Evolutionary conservation across 2,797 vertebrate species (phyloP).

Genomic region (Sebastes diaconus): DNA sequence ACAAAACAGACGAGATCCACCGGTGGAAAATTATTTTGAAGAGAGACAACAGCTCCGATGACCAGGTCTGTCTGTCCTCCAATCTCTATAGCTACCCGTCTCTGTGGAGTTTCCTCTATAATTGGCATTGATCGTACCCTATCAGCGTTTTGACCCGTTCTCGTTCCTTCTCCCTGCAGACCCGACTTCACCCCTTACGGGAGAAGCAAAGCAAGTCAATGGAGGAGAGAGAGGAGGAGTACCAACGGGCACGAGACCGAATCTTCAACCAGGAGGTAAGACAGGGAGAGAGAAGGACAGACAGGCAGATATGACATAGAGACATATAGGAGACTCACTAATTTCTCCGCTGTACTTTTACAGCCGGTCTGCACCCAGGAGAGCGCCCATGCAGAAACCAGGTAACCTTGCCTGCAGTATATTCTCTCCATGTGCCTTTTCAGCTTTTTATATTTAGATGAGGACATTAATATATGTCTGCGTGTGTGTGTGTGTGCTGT

Average conservation of each 20-base stretch:
- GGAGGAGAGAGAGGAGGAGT: slow-evolving; percentile 97
- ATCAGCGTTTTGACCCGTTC: slow-evolving; percentile 59
- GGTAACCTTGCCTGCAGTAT: slow-evolving; percentile 82
- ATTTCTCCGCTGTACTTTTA: slow-evolving; percentile 78
- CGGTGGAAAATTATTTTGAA: slow-evolving; percentile 95
- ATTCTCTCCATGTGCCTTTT: slow-evolving; percentile 50
- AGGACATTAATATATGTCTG: slow-evolving; percentile 60
- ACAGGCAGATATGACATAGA: not conserved
- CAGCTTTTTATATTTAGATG: slow-evolving; percentile 71
- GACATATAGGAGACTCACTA: slow-evolving; percentile 36
- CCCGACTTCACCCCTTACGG: slow-evolving; percentile 88
- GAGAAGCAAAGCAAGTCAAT: slow-evolving; percentile 95
- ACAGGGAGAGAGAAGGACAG: slow-evolving; percentile 23
- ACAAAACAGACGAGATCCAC: slow-evolving; percentile 91
- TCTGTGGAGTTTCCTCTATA: slow-evolving; percentile 24
- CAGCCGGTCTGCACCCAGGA: slow-evolving; percentile 91
- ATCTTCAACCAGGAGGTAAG: slow-evolving; percentile 97
- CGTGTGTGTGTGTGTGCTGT: slow-evolving; percentile 28
- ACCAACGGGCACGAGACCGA: slow-evolving; percentile 93
- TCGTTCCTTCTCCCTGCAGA: slow-evolving; percentile 83
- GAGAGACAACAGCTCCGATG: slow-evolving; percentile 95
- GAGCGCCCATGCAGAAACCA: slow-evolving; percentile 91
- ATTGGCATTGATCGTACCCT: slow-evolving; percentile 42
- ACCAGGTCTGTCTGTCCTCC: slow-evolving; percentile 79
- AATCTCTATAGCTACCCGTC: slow-evolving; percentile 2